A percentile compares a stretch with the other conserved stretches of the same genome.
Evolutionary conservation across 2,888 invertebrate genomes (phyloP).

Genomic region (Griposia aprilina): DNA sequence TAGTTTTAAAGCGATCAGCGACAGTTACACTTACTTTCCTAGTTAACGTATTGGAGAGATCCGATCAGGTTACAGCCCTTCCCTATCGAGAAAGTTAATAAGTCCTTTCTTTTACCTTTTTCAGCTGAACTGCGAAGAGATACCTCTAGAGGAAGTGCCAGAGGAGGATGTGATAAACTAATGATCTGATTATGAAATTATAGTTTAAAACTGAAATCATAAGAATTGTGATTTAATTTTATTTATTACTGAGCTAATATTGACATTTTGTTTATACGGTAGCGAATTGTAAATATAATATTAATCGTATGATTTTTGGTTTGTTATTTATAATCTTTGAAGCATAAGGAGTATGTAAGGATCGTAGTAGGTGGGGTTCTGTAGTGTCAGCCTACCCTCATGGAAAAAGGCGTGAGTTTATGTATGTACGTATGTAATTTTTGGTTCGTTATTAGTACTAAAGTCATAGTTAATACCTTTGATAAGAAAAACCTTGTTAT

Average conservation of each 20-base stretch:
- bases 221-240: constrained; percentile 15
- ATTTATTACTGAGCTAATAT: constrained; percentile 43
- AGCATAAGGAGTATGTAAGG: not conserved
- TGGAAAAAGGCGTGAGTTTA: not conserved
- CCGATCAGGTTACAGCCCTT: not conserved
- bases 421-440: not conserved
- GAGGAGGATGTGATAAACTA: constrained; percentile 76
- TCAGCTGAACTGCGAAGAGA: constrained; percentile 80
- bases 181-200: constrained; percentile 66
- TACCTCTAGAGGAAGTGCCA: constrained; percentile 76
- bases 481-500: not conserved
- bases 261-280: constrained; percentile 48
- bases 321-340: not conserved
- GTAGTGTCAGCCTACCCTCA: not conserved
- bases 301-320: not conserved
- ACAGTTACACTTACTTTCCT: constrained; percentile 4
- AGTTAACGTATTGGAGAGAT: constrained; percentile 14
- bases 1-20: constrained; percentile 10
- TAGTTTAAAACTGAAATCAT: constrained; percentile 11
- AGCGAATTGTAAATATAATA: constrained; percentile 10
- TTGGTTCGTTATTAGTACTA: no score
- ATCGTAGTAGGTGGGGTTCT: not conserved
- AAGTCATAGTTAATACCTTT: not conserved
- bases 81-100: constrained; percentile 18
- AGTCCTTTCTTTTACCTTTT: constrained; percentile 63